phyloP scores from a whole-genome alignment of 2,113 vertebrate species.

The Marmota monax region DNA sequence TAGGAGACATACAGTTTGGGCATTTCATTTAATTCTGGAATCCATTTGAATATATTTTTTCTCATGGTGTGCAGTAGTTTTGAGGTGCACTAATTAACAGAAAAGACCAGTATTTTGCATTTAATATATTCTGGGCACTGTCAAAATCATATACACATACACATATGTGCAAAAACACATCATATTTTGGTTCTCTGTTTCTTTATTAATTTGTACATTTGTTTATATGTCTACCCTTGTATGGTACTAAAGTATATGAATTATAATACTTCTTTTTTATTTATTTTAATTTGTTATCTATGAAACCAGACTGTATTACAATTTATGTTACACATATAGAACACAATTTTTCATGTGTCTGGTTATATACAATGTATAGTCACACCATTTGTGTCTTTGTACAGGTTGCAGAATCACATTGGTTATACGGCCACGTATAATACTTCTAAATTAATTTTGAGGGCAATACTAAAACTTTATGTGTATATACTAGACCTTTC shows the following conservation, averaged over 20 bases:
- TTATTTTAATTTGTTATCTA: too few relatives aligned
- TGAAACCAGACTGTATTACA: too few relatives aligned
- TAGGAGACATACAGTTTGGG: background rate
- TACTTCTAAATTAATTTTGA: background rate
- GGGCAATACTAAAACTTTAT: background rate
- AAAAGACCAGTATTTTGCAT: background rate
- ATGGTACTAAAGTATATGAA: fast-evolving
- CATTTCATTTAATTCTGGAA: background rate
- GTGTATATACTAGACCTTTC: background rate
- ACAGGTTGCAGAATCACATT: too few relatives aligned
- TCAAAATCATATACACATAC: background rate
- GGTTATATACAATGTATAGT: too few relatives aligned
- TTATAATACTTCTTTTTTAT: background rate
- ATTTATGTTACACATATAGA: too few relatives aligned
- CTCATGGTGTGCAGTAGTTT: background rate
- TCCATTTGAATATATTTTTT: background rate
- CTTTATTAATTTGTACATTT: background rate
- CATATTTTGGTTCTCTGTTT: background rate
- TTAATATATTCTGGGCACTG: background rate
- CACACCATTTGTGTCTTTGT: too few relatives aligned
- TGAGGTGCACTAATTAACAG: background rate
- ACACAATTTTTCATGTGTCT: too few relatives aligned
- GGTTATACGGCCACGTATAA: too few relatives aligned
- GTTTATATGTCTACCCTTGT: background rate
- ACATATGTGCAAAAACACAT: background rate